A percentile compares a stretch with the other conserved stretches of the same genome.
Evolutionary conservation across 2,797 vertebrate genomes (phyloP).

Genomic region (Steatocranus sp.): DNA sequence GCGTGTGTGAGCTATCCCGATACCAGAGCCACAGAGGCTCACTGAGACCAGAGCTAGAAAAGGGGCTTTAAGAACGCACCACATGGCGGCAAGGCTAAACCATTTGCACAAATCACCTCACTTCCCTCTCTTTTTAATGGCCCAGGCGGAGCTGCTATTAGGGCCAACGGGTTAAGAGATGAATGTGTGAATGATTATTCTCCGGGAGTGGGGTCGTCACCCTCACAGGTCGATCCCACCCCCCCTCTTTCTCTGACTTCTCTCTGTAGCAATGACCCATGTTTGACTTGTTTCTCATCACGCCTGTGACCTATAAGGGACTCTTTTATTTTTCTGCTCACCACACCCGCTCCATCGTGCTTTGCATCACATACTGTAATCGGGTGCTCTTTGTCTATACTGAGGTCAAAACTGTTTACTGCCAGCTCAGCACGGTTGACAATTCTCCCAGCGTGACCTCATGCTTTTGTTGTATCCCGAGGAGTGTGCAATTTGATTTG

Average conservation of each 20-base stretch:
- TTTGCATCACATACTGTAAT: neutral
- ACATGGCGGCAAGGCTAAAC: slow-evolving; percentile 45
- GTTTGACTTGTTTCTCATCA: slow-evolving; percentile 17
- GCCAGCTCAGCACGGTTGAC: neutral
- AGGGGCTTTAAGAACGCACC: slow-evolving; percentile 56
- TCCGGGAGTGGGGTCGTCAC: slow-evolving; percentile 59
- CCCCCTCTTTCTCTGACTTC: neutral
- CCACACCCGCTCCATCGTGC: neutral
- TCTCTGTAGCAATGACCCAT: neutral
- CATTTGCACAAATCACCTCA: slow-evolving; percentile 64
- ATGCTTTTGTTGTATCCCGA: slow-evolving; percentile 10
- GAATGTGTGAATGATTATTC: slow-evolving; percentile 72
- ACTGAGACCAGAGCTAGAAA: slow-evolving; percentile 5
- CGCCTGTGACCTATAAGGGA: neutral
- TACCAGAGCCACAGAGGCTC: slow-evolving; percentile 25
- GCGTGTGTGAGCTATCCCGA: slow-evolving; percentile 17
- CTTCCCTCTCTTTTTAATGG: slow-evolving; percentile 57
- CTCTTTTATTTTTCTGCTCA: neutral
- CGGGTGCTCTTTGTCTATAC: neutral
- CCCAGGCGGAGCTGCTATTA: slow-evolving; percentile 59
- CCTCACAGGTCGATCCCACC: slow-evolving; percentile 36
- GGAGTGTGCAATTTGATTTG: neutral
- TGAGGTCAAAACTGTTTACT: slow-evolving; percentile 2
- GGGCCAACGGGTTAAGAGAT: slow-evolving; percentile 64
- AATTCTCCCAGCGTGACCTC: neutral